Conservation (phyloP, 2,888 invertebrate genomes). For the Trimorus sp. region DNA sequence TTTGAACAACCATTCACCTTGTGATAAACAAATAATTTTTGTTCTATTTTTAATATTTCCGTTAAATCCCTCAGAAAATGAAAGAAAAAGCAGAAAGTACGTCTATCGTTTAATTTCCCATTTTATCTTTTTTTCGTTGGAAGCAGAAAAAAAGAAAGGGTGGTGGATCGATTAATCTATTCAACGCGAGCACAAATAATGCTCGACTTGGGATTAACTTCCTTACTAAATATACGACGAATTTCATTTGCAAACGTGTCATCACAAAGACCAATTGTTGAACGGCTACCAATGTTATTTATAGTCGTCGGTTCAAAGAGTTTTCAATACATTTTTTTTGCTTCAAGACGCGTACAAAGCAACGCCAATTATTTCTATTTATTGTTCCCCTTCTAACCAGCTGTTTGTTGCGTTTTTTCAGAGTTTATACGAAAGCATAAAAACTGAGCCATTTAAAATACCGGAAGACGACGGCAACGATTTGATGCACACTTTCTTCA, state of each 20-base stretch:
- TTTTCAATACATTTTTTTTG: constrained; percentile 20
- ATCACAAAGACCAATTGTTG: constrained; percentile 35
- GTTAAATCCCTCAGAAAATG: too few relatives aligned
- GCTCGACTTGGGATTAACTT: background rate
- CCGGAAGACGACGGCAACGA: constrained; percentile 99
- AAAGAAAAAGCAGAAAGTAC: too few relatives aligned
- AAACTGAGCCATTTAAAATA: constrained; percentile 99
- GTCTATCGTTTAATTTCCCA: too few relatives aligned
- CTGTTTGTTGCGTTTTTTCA: constrained; percentile 79
- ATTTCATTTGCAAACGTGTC: constrained; percentile 9
- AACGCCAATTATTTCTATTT: too few relatives aligned
- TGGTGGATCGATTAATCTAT: too few relatives aligned
- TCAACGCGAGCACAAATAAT: too few relatives aligned
- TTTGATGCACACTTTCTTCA: constrained; percentile 99
- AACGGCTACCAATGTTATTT: constrained; percentile 36
- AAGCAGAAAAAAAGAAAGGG: too few relatives aligned
- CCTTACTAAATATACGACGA: constrained; percentile 6
- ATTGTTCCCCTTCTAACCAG: too few relatives aligned
- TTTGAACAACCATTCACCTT: too few relatives aligned
- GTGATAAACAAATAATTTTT: too few relatives aligned
- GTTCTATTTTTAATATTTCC: too few relatives aligned
- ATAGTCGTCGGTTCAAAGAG: constrained; percentile 13
- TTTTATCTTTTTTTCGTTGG: too few relatives aligned
- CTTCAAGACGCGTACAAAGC: background rate
- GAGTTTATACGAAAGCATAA: constrained; percentile 98